Evolutionary conservation across 2,113 vertebrate species (phyloP).

Genomic region (Oceanodroma tethys): DNA sequence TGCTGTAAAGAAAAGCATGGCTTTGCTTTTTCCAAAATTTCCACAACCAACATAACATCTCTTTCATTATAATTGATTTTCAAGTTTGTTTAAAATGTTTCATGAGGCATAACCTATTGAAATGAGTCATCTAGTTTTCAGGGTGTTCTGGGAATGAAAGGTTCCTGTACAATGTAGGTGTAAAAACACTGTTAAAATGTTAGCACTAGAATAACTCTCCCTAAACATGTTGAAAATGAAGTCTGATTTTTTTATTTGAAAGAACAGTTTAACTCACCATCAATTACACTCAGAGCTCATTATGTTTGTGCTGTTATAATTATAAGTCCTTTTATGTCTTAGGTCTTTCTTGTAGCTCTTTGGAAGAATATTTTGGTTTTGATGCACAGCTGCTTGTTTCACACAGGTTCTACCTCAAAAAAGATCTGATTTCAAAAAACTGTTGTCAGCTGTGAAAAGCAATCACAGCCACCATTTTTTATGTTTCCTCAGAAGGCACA

Average conservation of each 20-base stretch:
- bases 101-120: background rate
- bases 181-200: constrained; percentile 8
- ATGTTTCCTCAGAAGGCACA: background rate
- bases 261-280: constrained; percentile 5
- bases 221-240: background rate
- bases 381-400: constrained; percentile 45
- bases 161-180: background rate
- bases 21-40: constrained; percentile 7
- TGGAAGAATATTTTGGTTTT: constrained; percentile 33
- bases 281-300: constrained; percentile 18
- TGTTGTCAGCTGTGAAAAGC: background rate
- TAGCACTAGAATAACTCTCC: background rate
- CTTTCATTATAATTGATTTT: constrained; percentile 51
- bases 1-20: background rate
- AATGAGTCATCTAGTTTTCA: constrained; percentile 46
- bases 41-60: background rate
- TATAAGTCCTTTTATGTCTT: constrained; percentile 52
- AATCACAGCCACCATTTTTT: background rate
- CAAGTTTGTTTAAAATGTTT: constrained; percentile 56
- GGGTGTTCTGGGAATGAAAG: background rate
- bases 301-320: constrained; percentile 39
- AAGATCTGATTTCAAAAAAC: background rate
- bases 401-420: constrained; percentile 12
- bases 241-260: constrained; percentile 13
- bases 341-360: constrained; percentile 42